A percentile compares a stretch with the other conserved stretches of the same genome.
Conservation (phyloP, 2,797 vertebrate genomes). For the Lacerta agilis region DNA sequence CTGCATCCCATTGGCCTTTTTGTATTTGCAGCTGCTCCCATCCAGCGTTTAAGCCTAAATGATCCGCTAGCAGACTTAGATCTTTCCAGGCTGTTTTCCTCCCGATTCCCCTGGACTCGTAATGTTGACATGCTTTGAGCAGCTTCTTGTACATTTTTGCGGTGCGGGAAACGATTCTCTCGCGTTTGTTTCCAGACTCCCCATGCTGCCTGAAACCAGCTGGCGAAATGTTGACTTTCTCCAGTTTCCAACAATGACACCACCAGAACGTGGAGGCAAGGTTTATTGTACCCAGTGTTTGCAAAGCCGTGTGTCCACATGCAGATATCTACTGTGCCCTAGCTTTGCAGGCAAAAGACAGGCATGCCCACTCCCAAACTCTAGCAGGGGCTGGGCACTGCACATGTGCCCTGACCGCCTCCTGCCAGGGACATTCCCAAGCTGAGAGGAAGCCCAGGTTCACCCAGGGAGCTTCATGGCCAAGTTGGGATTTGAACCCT, state of each 20-base stretch:
- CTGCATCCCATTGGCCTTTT: neutral
- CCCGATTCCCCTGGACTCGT: slow-evolving; percentile 26
- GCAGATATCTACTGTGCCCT: neutral
- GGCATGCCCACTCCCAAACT: neutral
- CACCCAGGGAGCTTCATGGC: too few relatives aligned
- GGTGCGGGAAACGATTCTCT: neutral
- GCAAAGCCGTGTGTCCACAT: neutral
- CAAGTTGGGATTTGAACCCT: too few relatives aligned
- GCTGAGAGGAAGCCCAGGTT: too few relatives aligned
- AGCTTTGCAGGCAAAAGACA: neutral
- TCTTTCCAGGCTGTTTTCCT: neutral
- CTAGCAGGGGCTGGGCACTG: neutral
- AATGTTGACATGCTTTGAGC: slow-evolving; percentile 12
- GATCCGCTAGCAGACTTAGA: neutral
- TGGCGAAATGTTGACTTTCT: neutral
- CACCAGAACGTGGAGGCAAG: neutral
- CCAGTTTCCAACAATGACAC: neutral
- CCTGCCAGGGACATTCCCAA: neutral
- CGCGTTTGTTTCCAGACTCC: slow-evolving; percentile 30
- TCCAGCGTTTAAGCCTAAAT: neutral
- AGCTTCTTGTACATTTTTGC: neutral
- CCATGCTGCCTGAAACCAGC: slow-evolving; percentile 18
- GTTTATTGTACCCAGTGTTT: neutral
- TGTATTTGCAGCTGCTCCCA: slow-evolving; percentile 26
- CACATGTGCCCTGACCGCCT: neutral